phyloP scores from a whole-genome alignment of 2,888 invertebrate species.

The Rhyacophila evoluta region DNA sequence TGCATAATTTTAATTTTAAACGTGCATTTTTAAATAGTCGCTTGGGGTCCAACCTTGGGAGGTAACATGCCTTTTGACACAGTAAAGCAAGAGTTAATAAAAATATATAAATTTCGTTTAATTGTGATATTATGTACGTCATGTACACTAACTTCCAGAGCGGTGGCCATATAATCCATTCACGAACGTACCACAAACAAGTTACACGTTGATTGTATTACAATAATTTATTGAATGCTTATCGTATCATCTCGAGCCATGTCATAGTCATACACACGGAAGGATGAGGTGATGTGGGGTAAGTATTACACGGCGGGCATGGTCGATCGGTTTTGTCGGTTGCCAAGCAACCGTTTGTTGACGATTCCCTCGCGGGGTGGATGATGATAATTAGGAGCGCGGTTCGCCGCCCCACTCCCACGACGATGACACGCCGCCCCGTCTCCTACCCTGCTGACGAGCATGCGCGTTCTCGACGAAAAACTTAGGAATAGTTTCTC shows the following conservation, averaged over 20 bases:
- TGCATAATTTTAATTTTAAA: too few species aligned
- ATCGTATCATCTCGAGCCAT: neutral
- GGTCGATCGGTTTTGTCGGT: conserved; percentile 27
- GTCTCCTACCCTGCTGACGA: neutral
- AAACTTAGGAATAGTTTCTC: neutral
- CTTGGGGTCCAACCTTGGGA: too few species aligned
- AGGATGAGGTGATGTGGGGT: neutral
- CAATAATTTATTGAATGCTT: too few species aligned
- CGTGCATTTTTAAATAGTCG: too few species aligned
- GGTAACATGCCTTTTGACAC: too few species aligned
- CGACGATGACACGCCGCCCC: neutral
- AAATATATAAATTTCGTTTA: too few species aligned
- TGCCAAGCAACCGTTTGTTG: conserved; percentile 53
- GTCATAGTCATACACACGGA: neutral
- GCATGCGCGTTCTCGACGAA: neutral
- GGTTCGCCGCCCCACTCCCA: neutral
- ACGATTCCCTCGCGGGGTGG: conserved; percentile 40
- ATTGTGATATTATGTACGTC: too few species aligned
- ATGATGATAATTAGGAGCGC: conserved; percentile 39
- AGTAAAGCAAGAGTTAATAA: too few species aligned
- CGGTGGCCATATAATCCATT: too few species aligned
- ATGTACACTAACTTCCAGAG: too few species aligned
- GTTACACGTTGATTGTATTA: too few species aligned
- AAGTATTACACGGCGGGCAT: neutral
- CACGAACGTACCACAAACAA: too few species aligned